phyloP scores from a whole-genome alignment of 2,888 invertebrate genomes.

The Dyspetes luteomarginatus region DNA sequence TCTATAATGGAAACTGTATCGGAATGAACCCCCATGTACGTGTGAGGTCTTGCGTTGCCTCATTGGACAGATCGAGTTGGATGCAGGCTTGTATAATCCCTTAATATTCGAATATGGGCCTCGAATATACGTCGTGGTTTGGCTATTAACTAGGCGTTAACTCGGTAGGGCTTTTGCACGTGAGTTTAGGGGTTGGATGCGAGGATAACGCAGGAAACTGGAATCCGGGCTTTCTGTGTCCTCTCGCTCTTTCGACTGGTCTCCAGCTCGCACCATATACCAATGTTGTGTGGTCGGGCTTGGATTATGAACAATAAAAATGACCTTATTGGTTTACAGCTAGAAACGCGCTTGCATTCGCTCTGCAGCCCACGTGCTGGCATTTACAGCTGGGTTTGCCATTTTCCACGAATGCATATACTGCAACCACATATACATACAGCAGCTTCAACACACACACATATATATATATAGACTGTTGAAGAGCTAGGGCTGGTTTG shows the following conservation, averaged over 20 bases:
- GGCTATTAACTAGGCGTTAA: slow-evolving; percentile 80
- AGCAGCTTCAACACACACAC: background rate
- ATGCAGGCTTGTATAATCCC: slow-evolving; percentile 73
- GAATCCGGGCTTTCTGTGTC: slow-evolving; percentile 27
- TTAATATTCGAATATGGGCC: slow-evolving; percentile 77
- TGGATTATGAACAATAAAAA: slow-evolving; percentile 78
- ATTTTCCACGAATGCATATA: slow-evolving; percentile 37
- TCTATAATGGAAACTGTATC: slow-evolving; percentile 19
- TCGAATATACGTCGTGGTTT: slow-evolving; percentile 74
- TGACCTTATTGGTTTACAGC: slow-evolving; percentile 77
- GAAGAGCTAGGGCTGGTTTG: slow-evolving; percentile 7
- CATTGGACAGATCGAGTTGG: slow-evolving; percentile 50
- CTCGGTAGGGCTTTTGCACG: slow-evolving; percentile 73
- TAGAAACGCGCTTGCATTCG: slow-evolving; percentile 71
- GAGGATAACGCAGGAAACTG: slow-evolving; percentile 61
- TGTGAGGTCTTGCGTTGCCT: slow-evolving; percentile 32
- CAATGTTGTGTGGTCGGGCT: slow-evolving; percentile 67
- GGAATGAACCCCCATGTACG: slow-evolving; percentile 12
- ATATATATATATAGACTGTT: background rate
- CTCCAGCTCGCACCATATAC: background rate
- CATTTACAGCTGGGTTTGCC: slow-evolving; percentile 58
- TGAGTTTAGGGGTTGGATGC: slow-evolving; percentile 39
- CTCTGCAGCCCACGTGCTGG: slow-evolving; percentile 73
- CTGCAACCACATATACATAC: background rate
- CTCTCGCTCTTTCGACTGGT: background rate